Evolutionary conservation across 2,888 invertebrate genomes (phyloP).

Genomic region (Cremastinae sp.): DNA sequence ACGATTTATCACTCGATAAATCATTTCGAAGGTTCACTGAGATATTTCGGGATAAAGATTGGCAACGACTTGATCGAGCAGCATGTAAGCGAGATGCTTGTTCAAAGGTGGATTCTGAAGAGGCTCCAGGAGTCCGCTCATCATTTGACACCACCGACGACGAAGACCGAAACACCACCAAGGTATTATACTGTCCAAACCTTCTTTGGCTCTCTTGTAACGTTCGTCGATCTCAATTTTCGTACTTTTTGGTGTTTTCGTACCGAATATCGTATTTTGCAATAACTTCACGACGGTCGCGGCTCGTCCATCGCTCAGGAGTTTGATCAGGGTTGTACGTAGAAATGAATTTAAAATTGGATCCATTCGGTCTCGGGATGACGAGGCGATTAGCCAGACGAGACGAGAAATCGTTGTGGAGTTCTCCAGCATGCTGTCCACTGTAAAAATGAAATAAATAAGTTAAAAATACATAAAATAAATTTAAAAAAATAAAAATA

Average conservation of each 20-base stretch:
- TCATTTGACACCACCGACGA: slow-evolving; percentile 73
- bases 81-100: slow-evolving; percentile 87
- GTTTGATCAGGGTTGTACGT: slow-evolving; percentile 69
- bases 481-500: slow-evolving; percentile 31
- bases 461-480: too few species aligned
- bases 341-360: slow-evolving; percentile 70
- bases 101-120: slow-evolving; percentile 83
- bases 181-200: slow-evolving; percentile 72
- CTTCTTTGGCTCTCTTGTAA: slow-evolving; percentile 71
- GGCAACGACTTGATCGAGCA: slow-evolving; percentile 88
- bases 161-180: slow-evolving; percentile 74
- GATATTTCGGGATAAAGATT: slow-evolving; percentile 89
- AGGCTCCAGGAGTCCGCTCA: slow-evolving; percentile 75
- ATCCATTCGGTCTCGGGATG: slow-evolving; percentile 70
- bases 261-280: slow-evolving; percentile 71
- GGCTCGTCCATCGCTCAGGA: slow-evolving; percentile 76
- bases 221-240: slow-evolving; percentile 64
- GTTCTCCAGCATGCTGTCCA: slow-evolving; percentile 70
- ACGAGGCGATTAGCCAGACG: slow-evolving; percentile 73
- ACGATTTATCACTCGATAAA: background rate
- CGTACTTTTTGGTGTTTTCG: slow-evolving; percentile 53
- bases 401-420: slow-evolving; percentile 68
- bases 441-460: slow-evolving; percentile 63
- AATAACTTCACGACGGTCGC: slow-evolving; percentile 74
- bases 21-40: slow-evolving; percentile 47